A percentile compares a stretch with the other conserved stretches of the same genome.
These are phyloP conservation scores for Cerastoderma edule DNA, from an alignment of 2,888 invertebrate genomes.

Conservation along the genomic window DNA sequence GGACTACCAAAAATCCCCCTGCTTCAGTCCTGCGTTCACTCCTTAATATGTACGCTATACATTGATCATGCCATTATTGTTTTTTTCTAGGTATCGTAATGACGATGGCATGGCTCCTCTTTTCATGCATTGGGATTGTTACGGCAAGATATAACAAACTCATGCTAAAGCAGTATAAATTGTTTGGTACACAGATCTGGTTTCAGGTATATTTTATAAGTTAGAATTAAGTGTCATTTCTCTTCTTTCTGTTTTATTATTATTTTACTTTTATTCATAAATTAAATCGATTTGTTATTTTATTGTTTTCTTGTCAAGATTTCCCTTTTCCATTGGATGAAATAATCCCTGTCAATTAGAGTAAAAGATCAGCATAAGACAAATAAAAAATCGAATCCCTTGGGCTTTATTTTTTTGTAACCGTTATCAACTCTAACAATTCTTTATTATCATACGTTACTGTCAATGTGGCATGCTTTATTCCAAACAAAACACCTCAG, in stretches of 20 bases:
- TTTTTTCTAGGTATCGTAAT: constrained; percentile 8
- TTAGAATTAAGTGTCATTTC: not conserved
- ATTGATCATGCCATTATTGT: too few species aligned
- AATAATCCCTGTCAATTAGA: not conserved
- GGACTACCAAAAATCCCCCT: too few species aligned
- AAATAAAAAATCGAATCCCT: too few species aligned
- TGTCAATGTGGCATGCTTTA: not conserved
- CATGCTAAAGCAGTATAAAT: not conserved
- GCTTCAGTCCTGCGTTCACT: too few species aligned
- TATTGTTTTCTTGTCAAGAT: not conserved
- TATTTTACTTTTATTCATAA: not conserved
- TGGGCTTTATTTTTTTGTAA: not conserved
- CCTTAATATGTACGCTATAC: too few species aligned
- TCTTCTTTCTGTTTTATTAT: not conserved
- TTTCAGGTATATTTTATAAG: constrained; percentile 3
- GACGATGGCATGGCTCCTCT: constrained; percentile 6
- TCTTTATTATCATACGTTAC: not conserved
- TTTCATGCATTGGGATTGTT: constrained; percentile 7
- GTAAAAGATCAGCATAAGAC: not conserved
- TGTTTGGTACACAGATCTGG: constrained; percentile 13
- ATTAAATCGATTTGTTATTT: not conserved
- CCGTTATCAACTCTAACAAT: not conserved
- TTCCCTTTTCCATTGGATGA: not conserved
- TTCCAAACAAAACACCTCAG: not conserved
- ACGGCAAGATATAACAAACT: constrained; percentile 19